Percentiles rank a stretch among this genome's conserved stretches.
These are phyloP conservation scores for Ecliptopera silaceata DNA, from an alignment of 2,888 invertebrate species.

Conservation along the genomic window DNA sequence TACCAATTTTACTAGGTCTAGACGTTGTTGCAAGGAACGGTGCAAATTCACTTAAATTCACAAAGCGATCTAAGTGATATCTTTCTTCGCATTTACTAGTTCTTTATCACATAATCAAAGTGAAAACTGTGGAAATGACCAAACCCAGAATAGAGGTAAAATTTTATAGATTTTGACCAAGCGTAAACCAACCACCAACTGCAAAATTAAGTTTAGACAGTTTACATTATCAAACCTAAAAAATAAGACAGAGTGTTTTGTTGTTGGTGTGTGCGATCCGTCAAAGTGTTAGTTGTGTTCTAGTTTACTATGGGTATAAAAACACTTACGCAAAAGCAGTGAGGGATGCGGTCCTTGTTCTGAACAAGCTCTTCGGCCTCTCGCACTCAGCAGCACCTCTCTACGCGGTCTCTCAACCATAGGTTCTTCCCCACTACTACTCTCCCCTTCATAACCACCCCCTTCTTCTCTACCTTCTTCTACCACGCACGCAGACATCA, in stretches of 20 bases:
- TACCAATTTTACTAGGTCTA: background rate
- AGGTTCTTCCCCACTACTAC: conserved; percentile 46
- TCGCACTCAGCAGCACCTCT: conserved; percentile 80
- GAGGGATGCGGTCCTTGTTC: conserved; percentile 88
- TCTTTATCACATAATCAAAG: too few relatives aligned
- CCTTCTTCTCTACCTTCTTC: conserved; percentile 73
- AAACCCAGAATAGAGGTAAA: too few relatives aligned
- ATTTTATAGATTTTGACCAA: too few relatives aligned
- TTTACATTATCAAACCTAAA: too few relatives aligned
- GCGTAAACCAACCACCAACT: too few relatives aligned
- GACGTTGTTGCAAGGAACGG: background rate
- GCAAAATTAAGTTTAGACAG: too few relatives aligned
- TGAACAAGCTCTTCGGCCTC: conserved; percentile 85
- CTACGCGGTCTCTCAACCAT: conserved; percentile 74
- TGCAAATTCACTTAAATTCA: background rate
- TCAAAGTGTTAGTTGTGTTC: too few relatives aligned
- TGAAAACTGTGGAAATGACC: too few relatives aligned
- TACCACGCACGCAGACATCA: conserved; percentile 74
- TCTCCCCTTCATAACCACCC: conserved; percentile 52
- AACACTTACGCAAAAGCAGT: conserved; percentile 68
- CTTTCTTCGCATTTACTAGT: too few relatives aligned
- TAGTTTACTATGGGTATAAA: too few relatives aligned
- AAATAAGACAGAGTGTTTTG: too few relatives aligned
- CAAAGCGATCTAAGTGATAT: background rate
- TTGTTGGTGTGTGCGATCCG: too few relatives aligned